Percentiles rank a stretch among this genome's conserved stretches.
phyloP scores from a whole-genome alignment of 1,140 invertebrate genomes.

The Calycopis cecrops region DNA sequence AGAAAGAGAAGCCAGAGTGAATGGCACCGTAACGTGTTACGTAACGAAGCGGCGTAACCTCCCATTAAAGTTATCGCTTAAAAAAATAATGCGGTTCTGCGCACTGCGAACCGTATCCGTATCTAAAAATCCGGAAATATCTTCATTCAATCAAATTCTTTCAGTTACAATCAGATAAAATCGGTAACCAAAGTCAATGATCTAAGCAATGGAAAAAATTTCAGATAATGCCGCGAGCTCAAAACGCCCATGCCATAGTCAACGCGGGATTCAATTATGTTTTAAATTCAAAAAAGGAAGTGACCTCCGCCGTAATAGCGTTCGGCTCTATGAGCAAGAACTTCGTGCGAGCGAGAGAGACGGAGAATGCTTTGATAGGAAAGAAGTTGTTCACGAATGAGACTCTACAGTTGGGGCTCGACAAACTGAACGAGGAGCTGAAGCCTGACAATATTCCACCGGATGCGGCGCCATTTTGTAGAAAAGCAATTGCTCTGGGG shows the following conservation, averaged over 20 bases:
- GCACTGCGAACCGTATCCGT: no score
- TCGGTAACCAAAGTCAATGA: no score
- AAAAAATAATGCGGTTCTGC: no score
- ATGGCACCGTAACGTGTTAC: no score
- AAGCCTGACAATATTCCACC: slow-evolving; percentile 78
- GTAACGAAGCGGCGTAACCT: no score
- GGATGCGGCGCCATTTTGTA: slow-evolving; percentile 80
- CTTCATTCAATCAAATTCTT: no score
- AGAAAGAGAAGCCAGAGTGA: no score
- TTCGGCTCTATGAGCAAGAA: slow-evolving; percentile 57
- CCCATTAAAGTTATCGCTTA: no score
- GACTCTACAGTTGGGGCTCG: slow-evolving; percentile 75
- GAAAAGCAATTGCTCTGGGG: slow-evolving; percentile 77
- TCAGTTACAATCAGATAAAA: no score
- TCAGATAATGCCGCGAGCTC: slow-evolving; percentile 85
- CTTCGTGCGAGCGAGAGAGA: slow-evolving; percentile 82
- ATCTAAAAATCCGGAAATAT: no score
- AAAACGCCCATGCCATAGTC: slow-evolving; percentile 89
- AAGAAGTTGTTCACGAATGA: slow-evolving; percentile 70
- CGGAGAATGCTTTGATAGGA: slow-evolving; percentile 79
- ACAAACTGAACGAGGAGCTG: slow-evolving; percentile 78
- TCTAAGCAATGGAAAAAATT: slow-evolving; percentile 18
- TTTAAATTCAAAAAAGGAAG: slow-evolving; percentile 56
- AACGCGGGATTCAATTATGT: slow-evolving; percentile 87
- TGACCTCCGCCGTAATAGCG: slow-evolving; percentile 70